Evolutionary conservation across 1,140 invertebrate genomes (phyloP), one percentile per base, ranked within the genome.

Genomic region (Drosophila malerkotliana): DNA sequence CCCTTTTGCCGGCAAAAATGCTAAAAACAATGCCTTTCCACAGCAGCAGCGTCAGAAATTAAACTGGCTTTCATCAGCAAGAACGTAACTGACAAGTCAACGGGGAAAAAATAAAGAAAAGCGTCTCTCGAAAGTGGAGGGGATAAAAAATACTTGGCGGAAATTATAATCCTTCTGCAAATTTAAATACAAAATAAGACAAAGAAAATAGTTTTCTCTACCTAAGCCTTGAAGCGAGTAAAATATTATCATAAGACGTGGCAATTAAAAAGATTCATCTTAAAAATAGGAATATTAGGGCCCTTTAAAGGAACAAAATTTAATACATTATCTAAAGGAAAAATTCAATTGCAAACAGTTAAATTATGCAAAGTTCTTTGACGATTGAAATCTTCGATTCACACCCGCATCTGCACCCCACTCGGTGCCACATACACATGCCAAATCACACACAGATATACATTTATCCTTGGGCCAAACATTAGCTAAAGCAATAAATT

Each of bases 401-500:
- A 44, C 21, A 0, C 3, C 3, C 21, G 3, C 3, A 21, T 21
- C 55, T 21, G 34, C 60, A 59, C 51, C 63, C 47, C 26, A 28
- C 26, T 7, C 26, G 4, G 5, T 28, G 5, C 53, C 18, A 1
- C 41, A 30, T 14, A 61, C n/a, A 2, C 32, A 53, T 12, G 54
- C 21, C 14, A 41, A n/a, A 41, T 41, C 8, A 37, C 8, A 28
- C 8, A 26, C 28, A 24, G 28, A 30, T 45, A 45, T 28, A 32
- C 18, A 41, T 83, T 75, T 83, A 79, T 88, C 72, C 83, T 74
- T 73, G 48, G 83, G 67, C 72, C 78, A 80, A 73, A 60, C 83
- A 88, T 88, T 88, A 83, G 83, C 79, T 45, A 47, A 7, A 79
- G 83, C 72, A 88, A 88, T 88, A 88, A 83, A 88, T 88, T 88